phyloP scores from a whole-genome alignment of 2,797 vertebrate species.

The Petrocephalus sullivani region DNA sequence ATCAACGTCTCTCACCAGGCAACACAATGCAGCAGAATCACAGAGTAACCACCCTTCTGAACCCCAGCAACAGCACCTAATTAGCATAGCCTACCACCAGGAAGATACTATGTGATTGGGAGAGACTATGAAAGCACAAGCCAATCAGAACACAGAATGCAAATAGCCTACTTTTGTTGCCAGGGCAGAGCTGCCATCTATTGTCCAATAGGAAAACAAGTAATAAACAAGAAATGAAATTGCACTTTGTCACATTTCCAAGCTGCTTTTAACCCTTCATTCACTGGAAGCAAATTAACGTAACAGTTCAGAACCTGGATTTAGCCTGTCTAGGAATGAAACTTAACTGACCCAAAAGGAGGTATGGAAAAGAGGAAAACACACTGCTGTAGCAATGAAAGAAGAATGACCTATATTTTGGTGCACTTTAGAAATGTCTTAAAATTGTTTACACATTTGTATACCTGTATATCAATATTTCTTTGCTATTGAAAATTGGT shows the following conservation, averaged over 20 bases:
- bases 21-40: conserved; percentile 74
- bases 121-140: conserved; percentile 65
- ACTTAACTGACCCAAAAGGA: conserved; percentile 36
- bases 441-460: neutral
- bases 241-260: conserved; percentile 92
- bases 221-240: conserved; percentile 98
- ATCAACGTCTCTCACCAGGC: conserved; percentile 75
- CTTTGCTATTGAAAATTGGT: neutral
- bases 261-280: conserved; percentile 50
- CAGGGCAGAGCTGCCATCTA: conserved; percentile 89
- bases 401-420: conserved; percentile 40
- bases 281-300: conserved; percentile 44
- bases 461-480: neutral
- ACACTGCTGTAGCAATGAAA: conserved; percentile 31
- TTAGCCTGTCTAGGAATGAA: conserved; percentile 38
- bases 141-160: conserved; percentile 92
- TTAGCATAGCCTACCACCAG: conserved; percentile 99
- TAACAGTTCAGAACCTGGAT: conserved; percentile 42
- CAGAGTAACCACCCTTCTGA: conserved; percentile 68
- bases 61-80: conserved; percentile 99
- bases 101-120: conserved; percentile 83
- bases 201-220: conserved; percentile 99
- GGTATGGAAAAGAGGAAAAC: conserved; percentile 23
- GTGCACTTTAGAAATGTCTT: conserved; percentile 31
- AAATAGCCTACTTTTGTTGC: conserved; percentile 97